A percentile compares a stretch with the other conserved stretches of the same genome.
Conservation (phyloP, 1,140 invertebrate genomes). For the Papilio polyxenes region DNA sequence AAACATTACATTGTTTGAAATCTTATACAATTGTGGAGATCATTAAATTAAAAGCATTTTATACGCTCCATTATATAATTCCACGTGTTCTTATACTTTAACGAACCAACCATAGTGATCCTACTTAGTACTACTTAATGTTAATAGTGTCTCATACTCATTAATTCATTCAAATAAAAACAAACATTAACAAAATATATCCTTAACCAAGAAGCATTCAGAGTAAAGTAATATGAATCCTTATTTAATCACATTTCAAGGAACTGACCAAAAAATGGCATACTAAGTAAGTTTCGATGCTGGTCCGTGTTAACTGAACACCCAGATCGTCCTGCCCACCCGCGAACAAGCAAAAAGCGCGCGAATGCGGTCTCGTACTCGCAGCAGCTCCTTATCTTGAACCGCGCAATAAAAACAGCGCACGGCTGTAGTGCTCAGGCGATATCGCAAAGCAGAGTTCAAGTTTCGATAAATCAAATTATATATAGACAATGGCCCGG, state of each 20-base stretch:
- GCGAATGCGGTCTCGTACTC: constrained; percentile 32
- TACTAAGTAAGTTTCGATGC: constrained; percentile 6
- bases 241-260: constrained; percentile 19
- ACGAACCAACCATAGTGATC: neutral
- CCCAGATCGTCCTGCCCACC: constrained; percentile 33
- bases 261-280: constrained; percentile 9
- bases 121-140: neutral
- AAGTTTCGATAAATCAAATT: constrained; percentile 42
- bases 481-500: constrained; percentile 43
- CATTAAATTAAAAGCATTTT: too few relatives aligned
- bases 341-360: constrained; percentile 27
- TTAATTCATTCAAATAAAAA: neutral
- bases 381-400: constrained; percentile 30
- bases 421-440: neutral
- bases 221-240: constrained; percentile 18
- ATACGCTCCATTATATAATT: too few relatives aligned
- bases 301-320: constrained; percentile 33
- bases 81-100: too few relatives aligned
- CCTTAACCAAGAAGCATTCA: neutral
- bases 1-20: too few relatives aligned
- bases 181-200: neutral
- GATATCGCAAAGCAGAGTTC: constrained; percentile 29
- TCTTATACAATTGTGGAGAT: too few relatives aligned
- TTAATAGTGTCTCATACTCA: neutral
- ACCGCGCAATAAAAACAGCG: constrained; percentile 19